Percentiles rank a stretch among this genome's conserved stretches.
Evolutionary conservation across 2,888 invertebrate species (phyloP).

Genomic region (Agrotis ipsilon): DNA sequence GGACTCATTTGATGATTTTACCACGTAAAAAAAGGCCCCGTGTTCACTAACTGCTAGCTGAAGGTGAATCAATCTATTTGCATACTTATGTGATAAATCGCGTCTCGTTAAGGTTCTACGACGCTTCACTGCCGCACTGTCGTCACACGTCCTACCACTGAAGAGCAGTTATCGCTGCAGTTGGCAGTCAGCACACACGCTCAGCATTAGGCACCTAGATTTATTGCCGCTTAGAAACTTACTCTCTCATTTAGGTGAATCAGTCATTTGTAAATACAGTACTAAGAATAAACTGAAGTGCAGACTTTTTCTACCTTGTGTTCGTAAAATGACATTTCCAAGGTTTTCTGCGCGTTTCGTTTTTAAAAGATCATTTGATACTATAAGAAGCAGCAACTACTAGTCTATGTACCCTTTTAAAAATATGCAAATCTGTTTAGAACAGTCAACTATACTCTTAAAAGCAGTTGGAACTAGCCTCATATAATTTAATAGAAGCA

Average conservation of each 20-base stretch:
- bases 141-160: background rate
- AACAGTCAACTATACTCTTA: conserved; percentile 11
- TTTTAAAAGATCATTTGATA: background rate
- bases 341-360: background rate
- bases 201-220: conserved; percentile 24
- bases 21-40: too few species aligned
- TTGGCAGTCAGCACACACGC: conserved; percentile 10
- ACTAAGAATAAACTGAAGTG: background rate
- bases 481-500: conserved; percentile 61
- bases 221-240: conserved; percentile 35
- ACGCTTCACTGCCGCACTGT: background rate
- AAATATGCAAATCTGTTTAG: conserved; percentile 31
- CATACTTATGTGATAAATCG: conserved; percentile 73
- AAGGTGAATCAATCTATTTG: conserved; percentile 76
- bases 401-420: background rate
- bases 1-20: too few species aligned
- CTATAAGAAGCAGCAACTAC: background rate
- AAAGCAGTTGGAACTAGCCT: conserved; percentile 25
- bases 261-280: conserved; percentile 1
- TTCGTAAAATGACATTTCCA: background rate
- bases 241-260: conserved; percentile 15
- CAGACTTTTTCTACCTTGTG: background rate
- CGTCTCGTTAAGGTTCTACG: conserved; percentile 58
- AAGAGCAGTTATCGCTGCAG: conserved; percentile 35
- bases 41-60: conserved; percentile 47